These are phyloP conservation scores for Helicolenus hilgendorfi DNA, from an alignment of 2,797 vertebrate genomes.

Conservation along the genomic window DNA sequence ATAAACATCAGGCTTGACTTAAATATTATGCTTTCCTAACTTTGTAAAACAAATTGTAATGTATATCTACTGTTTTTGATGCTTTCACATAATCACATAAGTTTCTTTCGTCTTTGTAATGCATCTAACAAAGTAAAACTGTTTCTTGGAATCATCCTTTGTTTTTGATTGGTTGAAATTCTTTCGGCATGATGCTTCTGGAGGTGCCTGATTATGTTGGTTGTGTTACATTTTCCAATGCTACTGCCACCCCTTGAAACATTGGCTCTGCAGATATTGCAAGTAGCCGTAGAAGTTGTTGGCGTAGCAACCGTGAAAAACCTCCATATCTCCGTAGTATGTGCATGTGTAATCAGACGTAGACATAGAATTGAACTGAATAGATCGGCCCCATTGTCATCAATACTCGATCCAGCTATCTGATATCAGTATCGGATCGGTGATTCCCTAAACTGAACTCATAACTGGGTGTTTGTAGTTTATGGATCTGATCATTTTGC, in stretches of 20 bases:
- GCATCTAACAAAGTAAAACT: too few species aligned
- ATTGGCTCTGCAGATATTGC: neutral
- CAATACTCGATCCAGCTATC: fast-evolving
- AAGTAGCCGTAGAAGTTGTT: neutral
- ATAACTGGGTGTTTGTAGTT: too few species aligned
- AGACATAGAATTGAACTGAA: neutral
- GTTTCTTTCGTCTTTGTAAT: too few species aligned
- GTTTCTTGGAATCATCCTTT: neutral
- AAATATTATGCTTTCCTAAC: too few species aligned
- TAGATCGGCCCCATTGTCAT: neutral
- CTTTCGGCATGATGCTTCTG: neutral
- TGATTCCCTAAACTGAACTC: too few species aligned
- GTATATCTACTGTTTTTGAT: too few species aligned
- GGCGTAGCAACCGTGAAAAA: neutral
- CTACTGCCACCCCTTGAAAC: neutral
- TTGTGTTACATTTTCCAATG: neutral
- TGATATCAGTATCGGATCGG: neutral
- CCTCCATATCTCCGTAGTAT: neutral
- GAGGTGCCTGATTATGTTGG: neutral
- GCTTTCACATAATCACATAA: too few species aligned
- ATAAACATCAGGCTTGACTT: neutral
- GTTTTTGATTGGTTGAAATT: neutral
- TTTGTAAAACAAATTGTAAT: too few species aligned
- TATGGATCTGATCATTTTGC: too few species aligned
- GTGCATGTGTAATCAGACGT: neutral